Conservation (phyloP, 2,888 invertebrate genomes). For the Leucozona laternaria region DNA sequence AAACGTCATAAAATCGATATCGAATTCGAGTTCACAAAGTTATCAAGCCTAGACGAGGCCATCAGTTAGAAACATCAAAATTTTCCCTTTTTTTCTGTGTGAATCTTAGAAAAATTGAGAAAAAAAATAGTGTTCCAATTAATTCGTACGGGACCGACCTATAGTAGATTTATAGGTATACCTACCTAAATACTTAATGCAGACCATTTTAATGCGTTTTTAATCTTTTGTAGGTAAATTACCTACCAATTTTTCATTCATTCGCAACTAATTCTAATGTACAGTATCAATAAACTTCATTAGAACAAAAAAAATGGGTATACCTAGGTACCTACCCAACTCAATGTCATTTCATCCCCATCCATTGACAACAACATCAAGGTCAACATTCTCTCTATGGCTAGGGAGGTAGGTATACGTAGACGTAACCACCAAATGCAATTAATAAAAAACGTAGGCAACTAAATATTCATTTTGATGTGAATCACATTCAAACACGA, state of each 20-base stretch:
- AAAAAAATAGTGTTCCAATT: too few species aligned
- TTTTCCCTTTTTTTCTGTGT: too few species aligned
- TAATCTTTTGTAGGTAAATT: slow-evolving; percentile 2
- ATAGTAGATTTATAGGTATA: too few species aligned
- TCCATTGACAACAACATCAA: slow-evolving; percentile 44
- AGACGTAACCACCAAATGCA: not conserved
- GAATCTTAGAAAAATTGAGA: too few species aligned
- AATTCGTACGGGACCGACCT: too few species aligned
- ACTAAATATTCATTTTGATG: slow-evolving; percentile 12
- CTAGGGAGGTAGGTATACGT: not conserved
- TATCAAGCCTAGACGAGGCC: too few species aligned
- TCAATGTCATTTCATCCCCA: slow-evolving; percentile 50
- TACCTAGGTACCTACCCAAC: not conserved
- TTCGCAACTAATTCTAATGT: too few species aligned
- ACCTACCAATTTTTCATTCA: too few species aligned
- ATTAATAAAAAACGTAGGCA: not conserved
- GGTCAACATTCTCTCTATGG: slow-evolving; percentile 59
- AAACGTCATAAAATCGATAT: too few species aligned
- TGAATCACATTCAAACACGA: slow-evolving; percentile 54
- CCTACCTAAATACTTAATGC: too few species aligned
- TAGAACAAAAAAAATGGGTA: not conserved
- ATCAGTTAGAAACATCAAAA: too few species aligned
- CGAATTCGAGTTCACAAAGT: too few species aligned
- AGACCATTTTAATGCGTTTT: slow-evolving; percentile 32
- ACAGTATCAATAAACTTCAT: slow-evolving; percentile 6